Percentiles rank a stretch among this genome's conserved stretches.
phyloP scores from a whole-genome alignment of 2,888 invertebrate species.

The Villa cingulata region DNA sequence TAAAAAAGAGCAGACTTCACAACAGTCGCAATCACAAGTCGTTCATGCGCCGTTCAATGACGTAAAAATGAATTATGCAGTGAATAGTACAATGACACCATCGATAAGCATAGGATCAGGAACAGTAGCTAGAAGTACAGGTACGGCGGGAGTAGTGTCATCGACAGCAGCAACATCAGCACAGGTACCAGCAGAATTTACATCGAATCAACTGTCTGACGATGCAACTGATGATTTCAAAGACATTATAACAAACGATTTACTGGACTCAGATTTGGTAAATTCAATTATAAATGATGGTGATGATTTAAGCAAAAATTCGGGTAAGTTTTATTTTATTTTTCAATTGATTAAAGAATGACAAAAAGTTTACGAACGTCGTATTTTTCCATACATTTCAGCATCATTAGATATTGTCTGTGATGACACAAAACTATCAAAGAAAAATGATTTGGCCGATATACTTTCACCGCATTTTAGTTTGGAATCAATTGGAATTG shows the following conservation, averaged over 20 bases:
- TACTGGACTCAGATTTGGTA: conserved; percentile 51
- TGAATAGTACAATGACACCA: neutral
- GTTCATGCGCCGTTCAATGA: neutral
- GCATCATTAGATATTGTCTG: conserved; percentile 26
- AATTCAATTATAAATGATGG: conserved; percentile 54
- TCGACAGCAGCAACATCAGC: neutral
- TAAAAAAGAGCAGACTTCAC: neutral
- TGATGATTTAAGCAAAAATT: conserved; percentile 28
- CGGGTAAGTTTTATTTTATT: conserved; percentile 1
- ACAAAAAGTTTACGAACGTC: no score
- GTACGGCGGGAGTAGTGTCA: neutral
- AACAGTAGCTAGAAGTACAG: no score
- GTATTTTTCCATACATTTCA: no score
- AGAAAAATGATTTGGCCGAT: conserved; percentile 56
- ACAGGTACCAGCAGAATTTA: neutral
- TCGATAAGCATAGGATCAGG: neutral
- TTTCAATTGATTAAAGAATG: no score
- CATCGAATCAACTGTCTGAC: conserved; percentile 20
- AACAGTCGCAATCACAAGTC: neutral
- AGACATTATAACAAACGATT: conserved; percentile 50
- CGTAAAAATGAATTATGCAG: neutral
- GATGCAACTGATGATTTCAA: conserved; percentile 38
- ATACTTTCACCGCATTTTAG: conserved; percentile 56
- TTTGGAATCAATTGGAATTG: conserved; percentile 69
- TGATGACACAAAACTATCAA: conserved; percentile 32